Evolutionary conservation across 2,888 invertebrate species (phyloP).

Genomic region (Parthenolecanium corni): DNA sequence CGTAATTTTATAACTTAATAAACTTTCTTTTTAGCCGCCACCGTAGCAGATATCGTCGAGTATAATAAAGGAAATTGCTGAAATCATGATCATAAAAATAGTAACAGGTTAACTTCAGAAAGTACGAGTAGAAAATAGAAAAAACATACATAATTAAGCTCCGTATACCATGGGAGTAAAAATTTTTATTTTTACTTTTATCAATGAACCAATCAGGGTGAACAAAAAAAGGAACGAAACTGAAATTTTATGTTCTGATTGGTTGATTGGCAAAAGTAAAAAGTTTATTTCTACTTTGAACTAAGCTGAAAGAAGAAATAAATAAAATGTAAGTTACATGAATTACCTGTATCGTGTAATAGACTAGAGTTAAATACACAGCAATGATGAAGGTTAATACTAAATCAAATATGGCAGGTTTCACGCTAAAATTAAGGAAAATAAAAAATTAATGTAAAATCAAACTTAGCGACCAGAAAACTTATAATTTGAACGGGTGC

Average conservation of each 20-base stretch:
- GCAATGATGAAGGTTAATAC: constrained; percentile 77
- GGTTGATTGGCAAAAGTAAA: not conserved
- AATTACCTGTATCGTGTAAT: constrained; percentile 55
- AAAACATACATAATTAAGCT: too few relatives aligned
- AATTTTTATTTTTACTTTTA: too few relatives aligned
- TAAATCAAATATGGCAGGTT: constrained; percentile 95
- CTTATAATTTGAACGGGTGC: too few relatives aligned
- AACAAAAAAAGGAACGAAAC: too few relatives aligned
- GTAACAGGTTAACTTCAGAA: too few relatives aligned
- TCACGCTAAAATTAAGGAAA: constrained; percentile 58
- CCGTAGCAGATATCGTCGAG: not conserved
- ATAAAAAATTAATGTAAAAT: not conserved
- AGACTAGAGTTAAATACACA: constrained; percentile 72
- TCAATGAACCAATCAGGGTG: too few relatives aligned
- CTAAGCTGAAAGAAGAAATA: not conserved
- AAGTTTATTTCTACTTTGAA: not conserved
- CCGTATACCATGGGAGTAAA: too few relatives aligned
- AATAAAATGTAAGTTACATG: not conserved
- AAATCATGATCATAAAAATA: not conserved
- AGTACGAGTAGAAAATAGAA: too few relatives aligned
- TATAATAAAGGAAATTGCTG: constrained; percentile 23
- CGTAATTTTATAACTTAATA: too few relatives aligned
- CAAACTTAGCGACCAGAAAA: too few relatives aligned
- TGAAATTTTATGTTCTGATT: too few relatives aligned
- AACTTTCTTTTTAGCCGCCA: constrained; percentile 12